A percentile compares a stretch with the other conserved stretches of the same genome.
phyloP scores from a whole-genome alignment of 2,113 vertebrate genomes.

The Gyps fulvus region DNA sequence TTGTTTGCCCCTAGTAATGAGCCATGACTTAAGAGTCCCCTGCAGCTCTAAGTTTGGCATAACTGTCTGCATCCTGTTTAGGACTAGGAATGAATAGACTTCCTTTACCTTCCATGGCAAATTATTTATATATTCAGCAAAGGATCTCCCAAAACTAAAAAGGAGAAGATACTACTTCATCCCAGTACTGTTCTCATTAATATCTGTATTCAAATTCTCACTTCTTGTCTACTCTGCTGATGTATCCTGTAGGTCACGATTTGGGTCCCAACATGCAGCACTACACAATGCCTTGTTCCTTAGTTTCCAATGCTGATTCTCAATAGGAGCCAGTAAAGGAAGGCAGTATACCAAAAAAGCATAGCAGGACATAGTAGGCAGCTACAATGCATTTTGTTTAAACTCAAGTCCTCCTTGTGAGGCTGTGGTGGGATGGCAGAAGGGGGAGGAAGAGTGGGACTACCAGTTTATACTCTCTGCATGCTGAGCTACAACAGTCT shows the following conservation, averaged over 20 bases:
- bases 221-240: neutral
- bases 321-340: neutral
- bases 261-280: neutral
- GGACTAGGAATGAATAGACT: neutral
- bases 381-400: neutral
- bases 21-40: neutral
- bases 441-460: neutral
- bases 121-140: neutral
- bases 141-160: neutral
- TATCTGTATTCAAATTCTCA: neutral
- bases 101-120: neutral
- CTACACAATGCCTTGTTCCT: neutral
- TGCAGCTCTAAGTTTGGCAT: neutral
- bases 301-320: neutral
- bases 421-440: neutral
- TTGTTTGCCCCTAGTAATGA: neutral
- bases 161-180: neutral
- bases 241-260: neutral
- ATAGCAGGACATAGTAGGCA: neutral
- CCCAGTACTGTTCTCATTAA: neutral
- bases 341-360: neutral
- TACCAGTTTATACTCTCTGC: neutral
- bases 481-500: neutral
- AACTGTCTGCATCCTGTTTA: neutral
- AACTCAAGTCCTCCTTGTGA: neutral